Evolutionary conservation across 2,797 vertebrate species (phyloP).

Genomic region (Myoxocephalus aenaeus): DNA sequence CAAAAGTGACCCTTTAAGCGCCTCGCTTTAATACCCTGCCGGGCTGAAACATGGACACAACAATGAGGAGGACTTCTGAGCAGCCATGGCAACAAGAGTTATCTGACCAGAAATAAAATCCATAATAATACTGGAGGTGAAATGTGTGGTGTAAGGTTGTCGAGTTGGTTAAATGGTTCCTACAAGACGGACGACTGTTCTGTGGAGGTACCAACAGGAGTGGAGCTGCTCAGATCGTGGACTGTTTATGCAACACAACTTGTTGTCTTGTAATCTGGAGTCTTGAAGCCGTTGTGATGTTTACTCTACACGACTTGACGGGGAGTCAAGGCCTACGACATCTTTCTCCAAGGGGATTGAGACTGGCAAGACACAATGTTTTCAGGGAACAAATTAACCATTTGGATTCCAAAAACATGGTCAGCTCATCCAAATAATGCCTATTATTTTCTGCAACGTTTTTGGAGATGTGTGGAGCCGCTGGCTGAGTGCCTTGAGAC

Average conservation of each 20-base stretch:
- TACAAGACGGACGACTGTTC: background rate
- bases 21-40: background rate
- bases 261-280: no score
- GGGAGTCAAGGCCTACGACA: no score
- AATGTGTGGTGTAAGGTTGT: background rate
- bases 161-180: background rate
- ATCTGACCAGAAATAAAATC: background rate
- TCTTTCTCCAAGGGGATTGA: background rate
- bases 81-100: background rate
- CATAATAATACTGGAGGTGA: background rate
- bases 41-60: background rate
- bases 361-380: background rate
- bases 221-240: background rate
- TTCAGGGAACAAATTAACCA: background rate
- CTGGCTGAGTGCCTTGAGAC: no score
- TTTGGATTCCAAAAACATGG: no score
- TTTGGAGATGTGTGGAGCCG: no score
- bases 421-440: no score
- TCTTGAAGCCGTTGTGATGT: no score
- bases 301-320: no score
- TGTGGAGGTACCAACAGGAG: background rate
- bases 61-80: background rate
- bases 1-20: background rate
- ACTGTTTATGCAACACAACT: no score
- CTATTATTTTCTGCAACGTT: no score